Conservation (phyloP, 2,888 invertebrate species). For the Trachelus tabidus region DNA sequence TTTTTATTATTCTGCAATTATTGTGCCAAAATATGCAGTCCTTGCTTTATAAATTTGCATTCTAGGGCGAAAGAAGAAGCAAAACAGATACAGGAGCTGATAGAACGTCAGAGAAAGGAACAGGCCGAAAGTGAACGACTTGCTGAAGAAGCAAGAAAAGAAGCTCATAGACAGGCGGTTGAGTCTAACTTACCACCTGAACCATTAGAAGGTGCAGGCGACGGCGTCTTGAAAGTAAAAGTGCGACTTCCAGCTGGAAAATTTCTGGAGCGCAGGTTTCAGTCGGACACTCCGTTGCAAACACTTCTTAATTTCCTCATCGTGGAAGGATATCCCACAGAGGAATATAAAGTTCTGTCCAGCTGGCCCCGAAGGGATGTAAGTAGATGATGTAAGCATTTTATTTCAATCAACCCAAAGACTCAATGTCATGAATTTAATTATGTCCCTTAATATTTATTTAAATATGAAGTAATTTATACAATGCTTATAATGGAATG, state of each 20-base stretch:
- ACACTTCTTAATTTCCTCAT: constrained; percentile 88
- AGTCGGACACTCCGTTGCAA: constrained; percentile 72
- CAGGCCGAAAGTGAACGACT: constrained; percentile 81
- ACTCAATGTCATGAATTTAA: neutral
- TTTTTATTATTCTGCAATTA: neutral
- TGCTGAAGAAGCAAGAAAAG: constrained; percentile 79
- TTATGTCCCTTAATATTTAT: constrained; percentile 4
- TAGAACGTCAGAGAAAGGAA: constrained; percentile 78
- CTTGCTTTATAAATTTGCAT: constrained; percentile 16
- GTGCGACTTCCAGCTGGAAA: constrained; percentile 85
- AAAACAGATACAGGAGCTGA: constrained; percentile 79
- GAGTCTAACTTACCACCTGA: constrained; percentile 79
- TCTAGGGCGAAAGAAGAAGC: constrained; percentile 88
- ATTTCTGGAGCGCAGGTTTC: constrained; percentile 83
- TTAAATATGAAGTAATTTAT: constrained; percentile 12
- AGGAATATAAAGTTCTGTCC: constrained; percentile 90
- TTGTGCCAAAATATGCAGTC: constrained; percentile 4
- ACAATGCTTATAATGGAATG: neutral
- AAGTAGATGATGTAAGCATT: constrained; percentile 68
- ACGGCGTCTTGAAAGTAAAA: constrained; percentile 79
- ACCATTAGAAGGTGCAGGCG: constrained; percentile 71
- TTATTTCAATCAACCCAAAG: constrained; percentile 14
- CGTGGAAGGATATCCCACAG: constrained; percentile 87
- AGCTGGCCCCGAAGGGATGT: constrained; percentile 97
- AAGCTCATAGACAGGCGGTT: constrained; percentile 73